phyloP scores from a whole-genome alignment of 1,140 invertebrate species.

The Oreohelix idahoensis region DNA sequence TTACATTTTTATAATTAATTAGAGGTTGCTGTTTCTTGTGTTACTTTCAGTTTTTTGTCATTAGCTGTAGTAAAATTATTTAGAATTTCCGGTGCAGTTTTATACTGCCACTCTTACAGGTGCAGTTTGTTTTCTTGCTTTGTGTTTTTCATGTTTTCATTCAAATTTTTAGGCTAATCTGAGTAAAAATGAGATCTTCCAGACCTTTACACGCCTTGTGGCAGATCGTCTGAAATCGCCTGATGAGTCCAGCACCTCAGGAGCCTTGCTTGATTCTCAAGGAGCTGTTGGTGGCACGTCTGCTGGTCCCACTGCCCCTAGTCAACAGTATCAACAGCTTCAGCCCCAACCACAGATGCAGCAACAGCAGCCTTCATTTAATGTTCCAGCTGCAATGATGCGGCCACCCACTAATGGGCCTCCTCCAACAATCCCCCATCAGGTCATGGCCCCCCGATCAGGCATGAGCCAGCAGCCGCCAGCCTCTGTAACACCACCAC shows the following conservation, averaged over 20 bases:
- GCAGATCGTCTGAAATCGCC: constrained; percentile 15
- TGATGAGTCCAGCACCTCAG: neutral
- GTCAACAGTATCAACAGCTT: constrained; percentile 6
- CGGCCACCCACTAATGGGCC: neutral
- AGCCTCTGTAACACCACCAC: neutral
- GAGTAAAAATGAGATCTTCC: neutral
- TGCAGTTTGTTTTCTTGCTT: too few relatives aligned
- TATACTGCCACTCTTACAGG: too few relatives aligned
- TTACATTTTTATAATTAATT: too few relatives aligned
- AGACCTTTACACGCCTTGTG: constrained; percentile 12
- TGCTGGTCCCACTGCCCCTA: neutral
- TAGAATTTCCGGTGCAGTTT: too few relatives aligned
- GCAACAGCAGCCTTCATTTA: neutral
- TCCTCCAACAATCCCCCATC: neutral
- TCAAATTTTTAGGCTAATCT: neutral
- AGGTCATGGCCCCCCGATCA: neutral
- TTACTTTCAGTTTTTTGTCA: too few relatives aligned
- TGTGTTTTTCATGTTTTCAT: too few relatives aligned
- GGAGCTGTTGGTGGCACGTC: too few relatives aligned
- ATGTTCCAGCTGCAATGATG: neutral
- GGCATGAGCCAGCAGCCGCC: neutral
- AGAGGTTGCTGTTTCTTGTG: too few relatives aligned
- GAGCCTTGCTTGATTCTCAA: neutral
- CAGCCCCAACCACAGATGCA: neutral
- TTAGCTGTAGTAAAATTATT: too few relatives aligned